Evolutionary conservation across 2,797 vertebrate genomes (phyloP).

Genomic region (Cirrhinus mrigala): DNA sequence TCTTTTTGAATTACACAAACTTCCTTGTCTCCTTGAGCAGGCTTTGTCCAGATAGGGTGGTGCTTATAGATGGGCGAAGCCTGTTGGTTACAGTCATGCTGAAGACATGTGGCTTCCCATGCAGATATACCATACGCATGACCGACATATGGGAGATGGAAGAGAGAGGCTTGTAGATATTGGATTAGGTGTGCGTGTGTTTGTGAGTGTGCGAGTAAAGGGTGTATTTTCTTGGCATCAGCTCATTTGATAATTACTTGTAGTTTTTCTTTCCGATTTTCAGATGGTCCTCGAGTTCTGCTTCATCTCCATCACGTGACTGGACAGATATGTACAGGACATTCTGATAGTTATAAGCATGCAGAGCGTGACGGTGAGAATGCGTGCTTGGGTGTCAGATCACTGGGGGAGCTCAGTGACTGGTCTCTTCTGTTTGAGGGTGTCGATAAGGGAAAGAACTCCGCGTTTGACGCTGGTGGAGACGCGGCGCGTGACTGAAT

Average conservation of each 20-base stretch:
- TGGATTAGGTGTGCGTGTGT: constrained; percentile 17
- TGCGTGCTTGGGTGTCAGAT: constrained; percentile 37
- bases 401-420: constrained; percentile 90
- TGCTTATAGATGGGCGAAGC: constrained; percentile 44
- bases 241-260: constrained; percentile 4
- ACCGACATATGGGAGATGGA: constrained; percentile 56
- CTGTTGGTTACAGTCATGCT: constrained; percentile 74
- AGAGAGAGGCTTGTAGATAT: constrained; percentile 13
- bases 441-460: constrained; percentile 97
- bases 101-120: constrained; percentile 63
- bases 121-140: constrained; percentile 64
- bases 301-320: not conserved
- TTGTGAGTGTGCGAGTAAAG: constrained; percentile 11
- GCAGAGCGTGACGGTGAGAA: constrained; percentile 38
- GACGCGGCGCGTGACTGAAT: constrained; percentile 93
- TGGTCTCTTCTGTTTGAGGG: constrained; percentile 97
- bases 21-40: not conserved
- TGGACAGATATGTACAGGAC: constrained; percentile 35
- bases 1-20: constrained; percentile 27
- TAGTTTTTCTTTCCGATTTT: not conserved
- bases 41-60: not conserved
- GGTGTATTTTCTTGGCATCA: constrained; percentile 43
- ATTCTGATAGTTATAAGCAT: constrained; percentile 45
- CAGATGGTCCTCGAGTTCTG: not conserved
- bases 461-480: constrained; percentile 95